These are phyloP conservation scores for Drosophila buzzatii DNA, from an alignment of 2,888 invertebrate species.

Conservation along the genomic window DNA sequence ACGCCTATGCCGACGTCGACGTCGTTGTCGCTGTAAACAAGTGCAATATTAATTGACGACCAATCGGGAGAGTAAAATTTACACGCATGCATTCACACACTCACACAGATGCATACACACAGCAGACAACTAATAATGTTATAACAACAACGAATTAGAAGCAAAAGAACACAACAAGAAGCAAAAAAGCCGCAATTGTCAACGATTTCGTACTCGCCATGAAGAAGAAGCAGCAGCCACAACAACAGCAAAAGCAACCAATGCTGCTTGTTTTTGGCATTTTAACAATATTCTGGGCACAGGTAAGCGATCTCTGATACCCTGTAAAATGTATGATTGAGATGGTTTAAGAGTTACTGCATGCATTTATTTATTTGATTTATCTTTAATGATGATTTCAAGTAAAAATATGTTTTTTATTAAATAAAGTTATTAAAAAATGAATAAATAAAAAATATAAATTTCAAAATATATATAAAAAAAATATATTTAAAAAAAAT, in stretches of 20 bases:
- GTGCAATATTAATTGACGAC: conserved; percentile 62
- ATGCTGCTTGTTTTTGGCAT: conserved; percentile 44
- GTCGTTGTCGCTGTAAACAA: conserved; percentile 44
- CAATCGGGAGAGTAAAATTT: conserved; percentile 20
- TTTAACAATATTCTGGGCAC: conserved; percentile 58
- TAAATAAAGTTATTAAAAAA: too few relatives aligned
- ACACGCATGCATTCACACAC: conserved; percentile 15
- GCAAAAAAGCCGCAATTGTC: conserved; percentile 22
- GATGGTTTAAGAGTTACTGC: not conserved
- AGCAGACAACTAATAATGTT: conserved; percentile 54
- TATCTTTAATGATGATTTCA: not conserved
- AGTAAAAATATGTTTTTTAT: too few relatives aligned
- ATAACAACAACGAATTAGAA: conserved; percentile 38
- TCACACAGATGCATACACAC: conserved; percentile 2
- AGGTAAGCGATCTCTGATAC: conserved; percentile 44
- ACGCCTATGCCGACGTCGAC: conserved; percentile 16
- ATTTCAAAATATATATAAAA: too few relatives aligned
- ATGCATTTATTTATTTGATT: not conserved
- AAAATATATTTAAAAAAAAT: too few relatives aligned
- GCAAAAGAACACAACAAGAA: conserved; percentile 14
- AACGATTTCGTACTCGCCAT: conserved; percentile 41
- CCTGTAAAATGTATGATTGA: not conserved
- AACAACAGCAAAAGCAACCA: conserved; percentile 33
- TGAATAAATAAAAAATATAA: too few relatives aligned
- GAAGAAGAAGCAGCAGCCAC: conserved; percentile 41